Percentiles rank a stretch among this genome's conserved stretches.
phyloP scores from a whole-genome alignment of 1,140 invertebrate species.

The Adelges cooleyi region DNA sequence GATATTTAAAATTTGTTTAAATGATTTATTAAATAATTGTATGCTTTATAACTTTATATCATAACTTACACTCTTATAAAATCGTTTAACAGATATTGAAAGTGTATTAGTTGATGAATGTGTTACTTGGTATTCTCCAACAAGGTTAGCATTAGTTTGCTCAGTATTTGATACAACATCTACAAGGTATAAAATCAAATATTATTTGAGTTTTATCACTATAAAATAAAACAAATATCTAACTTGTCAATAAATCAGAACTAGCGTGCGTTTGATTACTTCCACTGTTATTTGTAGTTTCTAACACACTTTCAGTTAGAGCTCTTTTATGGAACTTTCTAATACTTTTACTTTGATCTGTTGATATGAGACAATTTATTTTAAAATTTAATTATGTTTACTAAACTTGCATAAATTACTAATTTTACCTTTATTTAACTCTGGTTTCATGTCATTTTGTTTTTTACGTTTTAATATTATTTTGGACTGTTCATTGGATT shows the following conservation, averaged over 20 bases:
- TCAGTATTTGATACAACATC: background rate
- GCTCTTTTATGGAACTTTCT: background rate
- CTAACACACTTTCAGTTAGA: background rate
- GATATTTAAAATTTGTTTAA: no score
- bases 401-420: no score
- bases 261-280: background rate
- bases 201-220: no score
- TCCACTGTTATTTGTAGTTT: background rate
- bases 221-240: no score
- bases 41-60: no score
- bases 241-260: background rate
- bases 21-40: no score
- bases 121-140: background rate
- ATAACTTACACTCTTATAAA: conserved; percentile 22
- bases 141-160: background rate
- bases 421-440: conserved; percentile 17
- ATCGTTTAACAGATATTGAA: conserved; percentile 7
- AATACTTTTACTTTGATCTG: background rate
- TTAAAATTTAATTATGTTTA: no score
- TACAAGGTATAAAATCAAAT: no score
- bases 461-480: no score
- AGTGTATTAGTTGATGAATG: background rate
- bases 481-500: no score
- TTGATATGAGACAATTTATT: background rate
- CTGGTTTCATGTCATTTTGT: background rate